A percentile compares a stretch with the other conserved stretches of the same genome.
Evolutionary conservation across 2,113 vertebrate species (phyloP).

Genomic region (Uria lomvia): DNA sequence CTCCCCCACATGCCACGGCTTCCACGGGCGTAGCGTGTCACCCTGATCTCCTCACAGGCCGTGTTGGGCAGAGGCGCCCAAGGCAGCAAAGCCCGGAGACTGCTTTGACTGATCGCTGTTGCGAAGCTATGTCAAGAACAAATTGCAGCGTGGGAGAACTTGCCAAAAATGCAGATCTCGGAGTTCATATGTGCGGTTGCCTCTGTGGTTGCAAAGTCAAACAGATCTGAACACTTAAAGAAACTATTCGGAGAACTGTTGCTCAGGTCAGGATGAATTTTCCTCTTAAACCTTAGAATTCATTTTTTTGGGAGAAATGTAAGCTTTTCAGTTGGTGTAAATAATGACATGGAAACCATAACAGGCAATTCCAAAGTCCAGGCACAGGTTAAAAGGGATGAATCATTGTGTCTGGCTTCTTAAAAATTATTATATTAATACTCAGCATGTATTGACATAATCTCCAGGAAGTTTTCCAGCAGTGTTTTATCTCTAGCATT

Average conservation of each 20-base stretch:
- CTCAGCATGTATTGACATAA: not conserved
- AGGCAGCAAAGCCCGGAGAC: not conserved
- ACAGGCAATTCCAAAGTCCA: not conserved
- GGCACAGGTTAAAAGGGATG: not conserved
- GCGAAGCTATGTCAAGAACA: not conserved
- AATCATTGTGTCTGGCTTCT: not conserved
- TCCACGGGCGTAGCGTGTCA: not conserved
- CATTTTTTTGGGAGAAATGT: not conserved
- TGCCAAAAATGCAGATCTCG: not conserved
- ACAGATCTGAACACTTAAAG: not conserved
- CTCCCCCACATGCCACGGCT: not conserved
- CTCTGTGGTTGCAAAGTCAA: not conserved
- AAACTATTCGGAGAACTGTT: not conserved
- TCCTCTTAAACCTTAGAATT: not conserved
- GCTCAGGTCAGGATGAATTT: not conserved
- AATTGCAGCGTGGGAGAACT: not conserved
- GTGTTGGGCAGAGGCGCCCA: accelerated
- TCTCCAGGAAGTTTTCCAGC: conserved; percentile 19
- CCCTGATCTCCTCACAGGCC: not conserved
- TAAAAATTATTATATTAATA: conserved; percentile 10
- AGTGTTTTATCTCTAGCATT: conserved; percentile 6
- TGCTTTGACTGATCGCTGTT: not conserved
- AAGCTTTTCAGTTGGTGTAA: not conserved
- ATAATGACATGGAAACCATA: not conserved
- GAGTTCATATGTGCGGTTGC: accelerated